phyloP scores from a whole-genome alignment of 2,113 vertebrate genomes.

The Thinocorus orbignyianus region DNA sequence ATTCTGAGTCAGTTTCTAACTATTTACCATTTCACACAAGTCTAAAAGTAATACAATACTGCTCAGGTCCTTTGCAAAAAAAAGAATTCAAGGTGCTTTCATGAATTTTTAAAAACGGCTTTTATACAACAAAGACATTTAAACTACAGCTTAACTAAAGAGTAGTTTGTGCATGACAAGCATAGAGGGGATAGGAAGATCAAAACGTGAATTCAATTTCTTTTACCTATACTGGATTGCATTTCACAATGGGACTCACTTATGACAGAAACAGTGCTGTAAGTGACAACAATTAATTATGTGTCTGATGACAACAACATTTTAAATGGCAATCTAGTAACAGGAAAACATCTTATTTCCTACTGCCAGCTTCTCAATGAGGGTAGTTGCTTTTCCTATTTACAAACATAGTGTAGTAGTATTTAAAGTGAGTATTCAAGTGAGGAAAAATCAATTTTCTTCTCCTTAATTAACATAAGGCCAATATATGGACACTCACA shows the following conservation, averaged over 20 bases:
- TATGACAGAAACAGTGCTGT: background rate
- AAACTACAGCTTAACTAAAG: background rate
- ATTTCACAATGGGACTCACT: background rate
- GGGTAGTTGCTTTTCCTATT: background rate
- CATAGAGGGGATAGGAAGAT: background rate
- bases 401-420: background rate
- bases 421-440: background rate
- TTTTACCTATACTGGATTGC: background rate
- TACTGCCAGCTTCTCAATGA: background rate
- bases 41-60: background rate
- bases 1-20: background rate
- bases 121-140: background rate
- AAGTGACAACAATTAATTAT: background rate
- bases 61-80: background rate
- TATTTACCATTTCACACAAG: background rate
- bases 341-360: background rate
- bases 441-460: background rate
- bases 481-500: background rate
- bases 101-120: background rate
- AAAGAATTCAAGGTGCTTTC: background rate
- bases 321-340: background rate
- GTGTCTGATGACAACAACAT: background rate
- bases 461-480: background rate
- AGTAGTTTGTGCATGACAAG: background rate
- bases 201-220: background rate